A percentile compares a stretch with the other conserved stretches of the same genome.
phyloP scores from a whole-genome alignment of 2,797 vertebrate species.

The Oreonectes daqikongensis region DNA sequence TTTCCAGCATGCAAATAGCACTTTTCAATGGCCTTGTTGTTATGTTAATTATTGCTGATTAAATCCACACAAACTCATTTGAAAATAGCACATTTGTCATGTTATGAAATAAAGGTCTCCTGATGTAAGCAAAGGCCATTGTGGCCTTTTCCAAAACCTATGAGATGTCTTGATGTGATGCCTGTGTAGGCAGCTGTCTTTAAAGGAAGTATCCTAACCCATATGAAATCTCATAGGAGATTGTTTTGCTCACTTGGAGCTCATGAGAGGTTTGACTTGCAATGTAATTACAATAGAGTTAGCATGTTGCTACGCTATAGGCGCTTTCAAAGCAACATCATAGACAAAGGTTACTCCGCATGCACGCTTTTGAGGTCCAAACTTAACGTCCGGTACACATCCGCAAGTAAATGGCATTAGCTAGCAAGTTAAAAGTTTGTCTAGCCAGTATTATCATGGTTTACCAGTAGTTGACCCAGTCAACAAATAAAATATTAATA shows the following conservation, averaged over 20 bases:
- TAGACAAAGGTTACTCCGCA: too few relatives aligned
- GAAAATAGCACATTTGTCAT: constrained; percentile 1
- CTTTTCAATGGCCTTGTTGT: constrained; percentile 17
- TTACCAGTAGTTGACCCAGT: too few relatives aligned
- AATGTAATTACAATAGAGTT: background rate
- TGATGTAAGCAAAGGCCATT: background rate
- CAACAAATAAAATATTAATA: too few relatives aligned
- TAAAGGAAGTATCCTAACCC: background rate
- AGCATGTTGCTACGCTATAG: background rate
- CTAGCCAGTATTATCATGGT: too few relatives aligned
- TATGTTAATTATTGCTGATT: constrained; percentile 31
- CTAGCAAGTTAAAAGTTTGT: too few relatives aligned
- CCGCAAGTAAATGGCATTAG: too few relatives aligned
- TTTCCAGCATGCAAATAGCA: constrained; percentile 11
- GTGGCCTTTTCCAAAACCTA: background rate
- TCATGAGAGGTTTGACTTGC: too few relatives aligned
- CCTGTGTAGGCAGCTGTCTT: background rate
- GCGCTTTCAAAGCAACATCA: too few relatives aligned
- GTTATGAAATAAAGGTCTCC: constrained; percentile 13
- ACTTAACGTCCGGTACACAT: too few relatives aligned
- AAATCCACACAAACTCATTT: constrained; percentile 3
- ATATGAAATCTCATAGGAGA: background rate
- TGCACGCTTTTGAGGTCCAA: too few relatives aligned
- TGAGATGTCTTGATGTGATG: background rate
- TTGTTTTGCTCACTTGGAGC: too few relatives aligned